Base-by-base conservation (phyloP, 2,113 vertebrate species). In the Pachycephala philippinensis region DNA sequence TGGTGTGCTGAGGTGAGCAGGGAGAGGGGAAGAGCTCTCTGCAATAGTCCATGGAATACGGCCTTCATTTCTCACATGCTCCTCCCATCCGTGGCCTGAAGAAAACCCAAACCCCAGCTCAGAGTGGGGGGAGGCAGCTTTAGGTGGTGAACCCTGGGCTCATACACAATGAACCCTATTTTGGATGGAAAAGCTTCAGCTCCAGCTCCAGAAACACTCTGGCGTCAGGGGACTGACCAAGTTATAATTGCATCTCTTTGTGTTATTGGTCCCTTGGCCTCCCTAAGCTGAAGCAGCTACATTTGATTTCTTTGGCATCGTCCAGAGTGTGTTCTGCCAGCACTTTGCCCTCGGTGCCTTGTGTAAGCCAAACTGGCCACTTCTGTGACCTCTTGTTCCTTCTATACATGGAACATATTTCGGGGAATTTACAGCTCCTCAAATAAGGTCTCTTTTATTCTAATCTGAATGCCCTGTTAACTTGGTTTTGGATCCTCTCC, bases 361-460 rank as follows among this genome's bases (percentile, higher is more conserved):
- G 52, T 40, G 65, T 64, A 90, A 95, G 90, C 88, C 88, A 88
- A 95, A 87, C 79, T 84, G 68, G 93, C 72, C 85, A 74, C 60
- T 96, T 70, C 64, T 90, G 83, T 97, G 96, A 95, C 95, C 96
- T 92, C 93, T 90, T 89, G 92, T 94, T 96, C 92, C 72, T 90
- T 90, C 96, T 92, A 90, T 92, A 86, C 52, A 23, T 84, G 96
- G 85, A 94, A 93, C 65, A 82, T 71, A 92, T 90, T 92, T 42
- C 52, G 78, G 24, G 53, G 76, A 89, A 88, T 94, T 96, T 89
- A 90, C 75, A 82, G 71, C 92, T 78, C 90, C 37, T 71, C 72
- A 88, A 95, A 93, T 92, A 97, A 97, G 30, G 83, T 90, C 84
- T 88, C 92, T 90, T 87, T 96, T 86, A 92, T 94, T 92, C 85